Conservation (phyloP, 2,888 invertebrate species). For the Lasioglossum morio region DNA sequence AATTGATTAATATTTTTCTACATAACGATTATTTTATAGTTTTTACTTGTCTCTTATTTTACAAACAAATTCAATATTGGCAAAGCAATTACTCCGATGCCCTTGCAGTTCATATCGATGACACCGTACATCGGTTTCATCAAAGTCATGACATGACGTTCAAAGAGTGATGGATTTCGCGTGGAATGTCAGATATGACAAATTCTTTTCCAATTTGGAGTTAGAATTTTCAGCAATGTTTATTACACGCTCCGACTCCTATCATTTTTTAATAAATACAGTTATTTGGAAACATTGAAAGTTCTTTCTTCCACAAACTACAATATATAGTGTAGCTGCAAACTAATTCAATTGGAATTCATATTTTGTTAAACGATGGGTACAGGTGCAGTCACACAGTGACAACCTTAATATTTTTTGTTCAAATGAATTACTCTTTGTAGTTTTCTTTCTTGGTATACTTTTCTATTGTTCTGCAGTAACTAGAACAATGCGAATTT, state of each 20-base stretch:
- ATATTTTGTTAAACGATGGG: not conserved
- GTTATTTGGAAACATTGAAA: not conserved
- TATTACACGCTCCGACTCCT: not conserved
- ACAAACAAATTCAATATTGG: not conserved
- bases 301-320: not conserved
- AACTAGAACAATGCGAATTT: not conserved
- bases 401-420: not conserved
- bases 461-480: not conserved
- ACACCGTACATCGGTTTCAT: not conserved
- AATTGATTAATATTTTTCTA: not conserved
- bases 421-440: not conserved
- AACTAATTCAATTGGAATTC: not conserved
- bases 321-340: not conserved
- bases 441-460: too few relatives aligned
- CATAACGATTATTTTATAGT: not conserved
- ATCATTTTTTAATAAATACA: not conserved
- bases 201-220: not conserved
- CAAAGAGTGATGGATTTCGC: not conserved
- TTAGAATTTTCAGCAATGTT: not conserved
- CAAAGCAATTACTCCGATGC: not conserved
- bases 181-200: slow-evolving; percentile 1
- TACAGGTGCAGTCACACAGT: not conserved
- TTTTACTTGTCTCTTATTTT: not conserved
- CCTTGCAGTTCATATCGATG: not conserved
- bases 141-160: not conserved